Conservation (phyloP, 2,797 vertebrate species). For the Hylomyscus alleni region DNA sequence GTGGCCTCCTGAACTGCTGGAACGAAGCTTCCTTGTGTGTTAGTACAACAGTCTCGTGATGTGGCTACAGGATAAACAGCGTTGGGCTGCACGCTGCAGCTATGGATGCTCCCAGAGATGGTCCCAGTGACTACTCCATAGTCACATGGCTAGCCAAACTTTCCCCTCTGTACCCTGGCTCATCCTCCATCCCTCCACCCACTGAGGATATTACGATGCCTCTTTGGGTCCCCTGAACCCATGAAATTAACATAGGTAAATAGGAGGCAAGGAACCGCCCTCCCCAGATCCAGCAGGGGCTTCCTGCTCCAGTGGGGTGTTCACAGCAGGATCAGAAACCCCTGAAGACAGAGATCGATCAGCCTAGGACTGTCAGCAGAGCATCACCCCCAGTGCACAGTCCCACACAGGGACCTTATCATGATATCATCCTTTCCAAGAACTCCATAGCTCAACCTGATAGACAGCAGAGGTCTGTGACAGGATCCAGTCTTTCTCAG, state of each 20-base stretch:
- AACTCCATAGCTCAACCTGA: background rate
- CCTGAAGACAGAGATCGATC: rapidly evolving
- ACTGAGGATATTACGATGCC: rapidly evolving
- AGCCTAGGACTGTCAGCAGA: background rate
- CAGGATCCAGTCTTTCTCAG: background rate
- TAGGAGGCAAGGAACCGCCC: background rate
- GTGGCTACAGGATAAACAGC: rapidly evolving
- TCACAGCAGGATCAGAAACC: rapidly evolving
- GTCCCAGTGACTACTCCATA: background rate
- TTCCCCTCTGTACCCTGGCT: background rate
- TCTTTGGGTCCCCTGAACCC: background rate
- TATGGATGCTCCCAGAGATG: rapidly evolving
- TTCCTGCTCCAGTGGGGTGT: background rate
- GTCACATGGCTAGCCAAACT: background rate
- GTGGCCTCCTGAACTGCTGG: rapidly evolving
- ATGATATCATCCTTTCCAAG: background rate
- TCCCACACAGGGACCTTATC: background rate
- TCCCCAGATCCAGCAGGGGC: rapidly evolving
- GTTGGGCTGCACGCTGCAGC: rapidly evolving
- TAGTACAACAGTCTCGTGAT: rapidly evolving
- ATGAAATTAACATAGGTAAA: rapidly evolving
- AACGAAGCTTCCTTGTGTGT: rapidly evolving
- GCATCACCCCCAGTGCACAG: background rate
- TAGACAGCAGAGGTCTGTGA: background rate
- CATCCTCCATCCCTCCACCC: rapidly evolving